Evolutionary conservation across 2,797 vertebrate species (phyloP).

Genomic region (Rhabdophis nuchalis): DNA sequence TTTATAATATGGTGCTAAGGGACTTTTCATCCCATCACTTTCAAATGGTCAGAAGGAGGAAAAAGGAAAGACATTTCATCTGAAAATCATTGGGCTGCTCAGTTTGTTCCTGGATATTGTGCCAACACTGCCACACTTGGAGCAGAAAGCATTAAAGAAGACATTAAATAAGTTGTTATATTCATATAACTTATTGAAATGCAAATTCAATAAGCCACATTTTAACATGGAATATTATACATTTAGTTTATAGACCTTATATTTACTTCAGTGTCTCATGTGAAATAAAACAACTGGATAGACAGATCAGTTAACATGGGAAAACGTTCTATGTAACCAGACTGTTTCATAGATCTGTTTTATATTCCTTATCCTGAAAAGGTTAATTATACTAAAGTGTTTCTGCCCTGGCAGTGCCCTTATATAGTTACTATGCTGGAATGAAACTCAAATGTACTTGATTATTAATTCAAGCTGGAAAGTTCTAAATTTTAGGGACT

Average conservation of each 20-base stretch:
- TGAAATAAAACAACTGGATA: neutral
- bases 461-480: slow-evolving; percentile 8
- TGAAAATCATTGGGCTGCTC: neutral
- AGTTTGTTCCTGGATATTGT: neutral
- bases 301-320: neutral
- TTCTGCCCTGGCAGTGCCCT: neutral
- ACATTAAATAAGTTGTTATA: neutral
- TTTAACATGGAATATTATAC: neutral
- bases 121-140: neutral
- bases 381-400: neutral
- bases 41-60: neutral
- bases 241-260: neutral
- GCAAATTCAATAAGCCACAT: neutral
- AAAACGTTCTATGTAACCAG: neutral
- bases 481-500: neutral
- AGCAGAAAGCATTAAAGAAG: neutral
- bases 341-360: neutral
- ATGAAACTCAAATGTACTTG: neutral
- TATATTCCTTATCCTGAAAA: neutral
- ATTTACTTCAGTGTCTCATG: neutral
- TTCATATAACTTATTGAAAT: neutral
- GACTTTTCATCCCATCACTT: neutral
- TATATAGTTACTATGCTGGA: neutral
- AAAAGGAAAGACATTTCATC: neutral
- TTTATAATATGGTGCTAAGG: neutral